These are phyloP conservation scores for Lophotriccus pileatus DNA, from an alignment of 2,797 vertebrate species.

Conservation along the genomic window DNA sequence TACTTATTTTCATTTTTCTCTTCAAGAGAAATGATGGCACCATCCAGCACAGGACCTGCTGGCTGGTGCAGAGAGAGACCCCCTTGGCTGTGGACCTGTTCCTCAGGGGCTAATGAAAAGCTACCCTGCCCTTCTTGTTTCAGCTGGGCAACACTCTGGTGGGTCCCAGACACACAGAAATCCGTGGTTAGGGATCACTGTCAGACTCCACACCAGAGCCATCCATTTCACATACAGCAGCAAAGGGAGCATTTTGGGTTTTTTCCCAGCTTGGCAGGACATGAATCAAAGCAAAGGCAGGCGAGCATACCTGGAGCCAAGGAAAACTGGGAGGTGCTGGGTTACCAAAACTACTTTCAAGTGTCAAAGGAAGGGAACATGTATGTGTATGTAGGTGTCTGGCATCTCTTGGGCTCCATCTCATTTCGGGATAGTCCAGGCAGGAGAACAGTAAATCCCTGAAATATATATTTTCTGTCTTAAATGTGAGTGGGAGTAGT, in stretches of 20 bases:
- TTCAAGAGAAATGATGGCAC: background rate
- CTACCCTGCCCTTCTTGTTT: background rate
- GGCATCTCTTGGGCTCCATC: background rate
- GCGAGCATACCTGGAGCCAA: background rate
- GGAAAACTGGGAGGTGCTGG: background rate
- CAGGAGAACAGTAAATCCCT: background rate
- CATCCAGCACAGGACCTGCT: background rate
- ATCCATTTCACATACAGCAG: background rate
- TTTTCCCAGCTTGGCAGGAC: background rate
- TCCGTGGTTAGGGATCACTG: background rate
- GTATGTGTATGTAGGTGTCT: background rate
- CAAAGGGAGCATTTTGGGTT: background rate
- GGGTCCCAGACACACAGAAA: background rate
- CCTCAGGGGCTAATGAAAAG: background rate
- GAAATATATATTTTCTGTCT: background rate
- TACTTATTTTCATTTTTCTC: background rate
- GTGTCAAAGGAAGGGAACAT: background rate
- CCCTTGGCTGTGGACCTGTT: background rate
- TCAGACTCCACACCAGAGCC: background rate
- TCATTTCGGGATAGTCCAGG: background rate
- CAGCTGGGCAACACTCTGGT: fast-evolving
- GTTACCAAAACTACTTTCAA: background rate
- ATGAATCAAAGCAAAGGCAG: background rate
- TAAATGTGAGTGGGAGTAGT: background rate
- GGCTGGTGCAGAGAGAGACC: background rate